Percentiles rank a stretch among this genome's conserved stretches.
Evolutionary conservation across 2,797 vertebrate species (phyloP).

Genomic region (Prunella strophiata): DNA sequence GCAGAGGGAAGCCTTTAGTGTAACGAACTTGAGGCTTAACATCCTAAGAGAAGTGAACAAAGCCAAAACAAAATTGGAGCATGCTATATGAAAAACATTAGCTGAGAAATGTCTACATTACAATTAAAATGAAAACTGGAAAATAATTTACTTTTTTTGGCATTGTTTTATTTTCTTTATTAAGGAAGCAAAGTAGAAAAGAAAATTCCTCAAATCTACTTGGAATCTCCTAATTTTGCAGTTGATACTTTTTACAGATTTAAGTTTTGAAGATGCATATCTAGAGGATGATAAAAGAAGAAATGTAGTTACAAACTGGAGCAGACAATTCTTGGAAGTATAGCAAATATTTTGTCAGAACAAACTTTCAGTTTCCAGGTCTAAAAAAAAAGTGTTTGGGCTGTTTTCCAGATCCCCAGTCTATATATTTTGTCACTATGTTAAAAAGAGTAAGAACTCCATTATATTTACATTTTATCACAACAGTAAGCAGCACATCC

Average conservation of each 20-base stretch:
- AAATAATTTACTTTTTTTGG: not conserved
- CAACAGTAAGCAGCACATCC: not conserved
- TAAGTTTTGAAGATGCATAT: not conserved
- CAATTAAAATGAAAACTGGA: not conserved
- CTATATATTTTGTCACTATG: not conserved
- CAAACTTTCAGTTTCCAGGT: not conserved
- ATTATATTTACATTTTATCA: not conserved
- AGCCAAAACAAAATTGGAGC: not conserved
- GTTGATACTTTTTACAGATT: not conserved
- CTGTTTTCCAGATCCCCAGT: rapidly evolving
- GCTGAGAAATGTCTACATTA: not conserved
- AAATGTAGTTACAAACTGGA: not conserved
- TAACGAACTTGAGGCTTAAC: not conserved
- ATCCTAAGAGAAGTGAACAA: not conserved
- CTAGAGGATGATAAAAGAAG: not conserved
- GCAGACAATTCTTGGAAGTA: not conserved
- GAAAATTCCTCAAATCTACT: not conserved
- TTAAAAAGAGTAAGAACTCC: not conserved
- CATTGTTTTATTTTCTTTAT: not conserved
- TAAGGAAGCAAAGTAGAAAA: not conserved
- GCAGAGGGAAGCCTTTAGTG: not conserved
- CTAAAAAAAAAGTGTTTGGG: not conserved
- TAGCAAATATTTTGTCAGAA: not conserved
- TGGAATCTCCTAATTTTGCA: not conserved
- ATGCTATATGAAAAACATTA: not conserved